Conservation (phyloP, 2,797 vertebrate species). For the Mormyrops boulengeri region DNA sequence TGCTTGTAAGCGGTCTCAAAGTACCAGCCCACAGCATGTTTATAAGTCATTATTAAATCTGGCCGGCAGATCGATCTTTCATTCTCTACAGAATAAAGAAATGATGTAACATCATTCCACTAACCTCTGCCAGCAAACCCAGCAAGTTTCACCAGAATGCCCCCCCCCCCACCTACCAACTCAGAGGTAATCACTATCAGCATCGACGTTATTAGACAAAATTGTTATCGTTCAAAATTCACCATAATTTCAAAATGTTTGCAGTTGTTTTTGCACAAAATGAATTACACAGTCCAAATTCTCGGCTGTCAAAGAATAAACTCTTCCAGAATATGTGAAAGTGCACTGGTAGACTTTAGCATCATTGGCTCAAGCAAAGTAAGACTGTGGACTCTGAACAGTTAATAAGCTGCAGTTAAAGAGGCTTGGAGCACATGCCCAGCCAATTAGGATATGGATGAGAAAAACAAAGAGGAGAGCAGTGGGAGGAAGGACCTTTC, state of each 20-base stretch:
- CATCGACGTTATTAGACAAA: neutral
- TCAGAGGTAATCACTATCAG: neutral
- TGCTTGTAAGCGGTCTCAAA: neutral
- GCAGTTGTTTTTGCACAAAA: neutral
- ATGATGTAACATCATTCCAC: neutral
- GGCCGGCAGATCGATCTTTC: neutral
- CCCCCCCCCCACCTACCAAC: neutral
- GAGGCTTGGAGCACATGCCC: neutral
- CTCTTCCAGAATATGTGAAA: neutral
- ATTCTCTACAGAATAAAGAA: neutral
- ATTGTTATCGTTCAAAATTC: neutral
- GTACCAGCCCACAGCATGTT: neutral
- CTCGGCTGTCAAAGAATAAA: neutral
- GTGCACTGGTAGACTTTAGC: neutral
- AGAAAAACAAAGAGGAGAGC: neutral
- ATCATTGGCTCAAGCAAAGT: neutral
- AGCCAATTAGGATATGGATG: neutral
- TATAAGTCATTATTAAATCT: neutral
- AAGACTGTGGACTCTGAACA: neutral
- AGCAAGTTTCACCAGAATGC: neutral
- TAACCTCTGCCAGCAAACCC: neutral
- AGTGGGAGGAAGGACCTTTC: conserved; percentile 71
- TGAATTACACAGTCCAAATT: neutral
- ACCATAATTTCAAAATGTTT: neutral
- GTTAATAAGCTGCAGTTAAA: neutral